Conservation (phyloP, 2,113 vertebrate species). For the Coptodon bakossiorum region DNA sequence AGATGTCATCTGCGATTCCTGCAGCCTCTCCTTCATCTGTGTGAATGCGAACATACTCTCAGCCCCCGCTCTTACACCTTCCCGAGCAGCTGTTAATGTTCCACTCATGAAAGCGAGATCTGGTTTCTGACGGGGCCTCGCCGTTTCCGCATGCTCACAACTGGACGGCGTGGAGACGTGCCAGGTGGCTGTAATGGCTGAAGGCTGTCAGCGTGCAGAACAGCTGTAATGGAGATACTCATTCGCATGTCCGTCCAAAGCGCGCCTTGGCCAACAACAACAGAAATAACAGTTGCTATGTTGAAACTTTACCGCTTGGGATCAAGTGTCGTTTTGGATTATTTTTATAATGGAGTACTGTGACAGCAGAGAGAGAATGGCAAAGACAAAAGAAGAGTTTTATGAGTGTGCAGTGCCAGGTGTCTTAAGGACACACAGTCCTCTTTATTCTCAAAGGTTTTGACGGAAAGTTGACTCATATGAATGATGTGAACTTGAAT, state of each 20-base stretch:
- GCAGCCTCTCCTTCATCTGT: background rate
- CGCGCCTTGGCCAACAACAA: background rate
- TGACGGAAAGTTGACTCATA: background rate
- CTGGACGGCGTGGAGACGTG: conserved; percentile 5
- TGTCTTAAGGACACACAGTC: background rate
- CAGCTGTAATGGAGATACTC: conserved; percentile 22
- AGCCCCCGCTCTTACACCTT: background rate
- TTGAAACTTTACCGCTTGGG: conserved; percentile 6
- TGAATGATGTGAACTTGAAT: background rate
- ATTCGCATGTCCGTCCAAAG: background rate
- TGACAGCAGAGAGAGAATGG: background rate
- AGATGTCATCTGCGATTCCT: conserved; percentile 27
- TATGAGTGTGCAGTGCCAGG: background rate
- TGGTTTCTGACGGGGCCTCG: background rate
- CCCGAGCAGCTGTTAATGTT: conserved; percentile 44
- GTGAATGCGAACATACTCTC: background rate
- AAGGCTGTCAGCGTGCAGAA: conserved; percentile 12
- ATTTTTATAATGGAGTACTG: background rate
- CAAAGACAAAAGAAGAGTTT: background rate
- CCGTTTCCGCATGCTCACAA: background rate
- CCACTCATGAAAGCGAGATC: conserved; percentile 36
- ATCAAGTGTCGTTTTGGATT: conserved; percentile 34
- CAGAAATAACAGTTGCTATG: conserved; percentile 40
- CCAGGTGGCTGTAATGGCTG: conserved; percentile 44
- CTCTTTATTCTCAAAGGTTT: background rate